phyloP scores from a whole-genome alignment of 2,888 invertebrate genomes.

The Linnaemya vulpina region DNA sequence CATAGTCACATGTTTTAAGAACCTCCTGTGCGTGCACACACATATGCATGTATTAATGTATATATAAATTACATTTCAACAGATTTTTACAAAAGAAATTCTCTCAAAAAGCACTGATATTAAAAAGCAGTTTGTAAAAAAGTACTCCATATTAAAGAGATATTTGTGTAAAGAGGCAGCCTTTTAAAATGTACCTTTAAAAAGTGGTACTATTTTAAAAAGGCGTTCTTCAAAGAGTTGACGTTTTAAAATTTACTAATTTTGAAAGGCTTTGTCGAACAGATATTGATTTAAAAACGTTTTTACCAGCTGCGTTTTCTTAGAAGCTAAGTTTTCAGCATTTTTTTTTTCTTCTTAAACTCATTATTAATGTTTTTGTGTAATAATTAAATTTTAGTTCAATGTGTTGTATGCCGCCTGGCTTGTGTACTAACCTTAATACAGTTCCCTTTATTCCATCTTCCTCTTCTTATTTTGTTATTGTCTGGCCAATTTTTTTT shows the following conservation, averaged over 20 bases:
- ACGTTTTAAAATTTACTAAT: not conserved
- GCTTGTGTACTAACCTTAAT: conserved; percentile 37
- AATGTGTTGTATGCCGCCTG: conserved; percentile 11
- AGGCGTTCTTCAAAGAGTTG: not conserved
- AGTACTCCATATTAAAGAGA: too few relatives aligned
- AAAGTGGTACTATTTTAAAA: not conserved
- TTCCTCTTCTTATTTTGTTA: conserved; percentile 7
- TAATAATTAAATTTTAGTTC: conserved; percentile 51
- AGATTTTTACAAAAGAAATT: too few relatives aligned
- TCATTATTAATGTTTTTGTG: conserved; percentile 10
- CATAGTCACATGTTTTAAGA: too few relatives aligned
- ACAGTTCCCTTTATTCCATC: conserved; percentile 23
- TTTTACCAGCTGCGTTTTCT: too few relatives aligned
- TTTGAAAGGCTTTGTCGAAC: too few relatives aligned
- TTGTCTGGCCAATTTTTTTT: conserved; percentile 36
- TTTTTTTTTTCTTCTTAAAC: not conserved
- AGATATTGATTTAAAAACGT: too few relatives aligned
- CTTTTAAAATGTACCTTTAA: not conserved
- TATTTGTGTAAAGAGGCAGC: not conserved
- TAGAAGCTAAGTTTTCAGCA: too few relatives aligned
- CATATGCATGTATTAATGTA: too few relatives aligned
- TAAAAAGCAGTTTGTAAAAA: too few relatives aligned
- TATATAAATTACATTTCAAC: too few relatives aligned
- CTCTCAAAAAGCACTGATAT: too few relatives aligned
- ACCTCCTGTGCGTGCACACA: too few relatives aligned